Conservation (phyloP, 2,113 vertebrate species). For the Nanorana parkeri region DNA sequence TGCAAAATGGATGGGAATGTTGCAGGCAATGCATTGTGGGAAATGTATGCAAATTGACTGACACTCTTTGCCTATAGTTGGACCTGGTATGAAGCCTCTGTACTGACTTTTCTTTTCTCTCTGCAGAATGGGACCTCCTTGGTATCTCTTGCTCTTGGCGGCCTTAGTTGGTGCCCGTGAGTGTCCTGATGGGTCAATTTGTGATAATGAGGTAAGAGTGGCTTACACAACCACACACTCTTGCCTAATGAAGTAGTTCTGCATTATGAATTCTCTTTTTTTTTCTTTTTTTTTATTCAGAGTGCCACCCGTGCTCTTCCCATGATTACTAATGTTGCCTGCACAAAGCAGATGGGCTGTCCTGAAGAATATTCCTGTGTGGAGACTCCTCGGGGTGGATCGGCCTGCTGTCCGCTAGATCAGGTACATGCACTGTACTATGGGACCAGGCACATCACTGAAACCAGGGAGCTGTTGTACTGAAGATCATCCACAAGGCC, state of each 20-base stretch:
- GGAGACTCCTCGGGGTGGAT: constrained; percentile 2
- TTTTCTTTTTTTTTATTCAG: not conserved
- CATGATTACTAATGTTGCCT: constrained; percentile 23
- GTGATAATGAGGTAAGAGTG: constrained; percentile 14
- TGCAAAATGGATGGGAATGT: too few relatives aligned
- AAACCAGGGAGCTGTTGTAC: too few relatives aligned
- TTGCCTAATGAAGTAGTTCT: not conserved
- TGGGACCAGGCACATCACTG: too few relatives aligned
- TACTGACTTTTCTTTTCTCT: not conserved
- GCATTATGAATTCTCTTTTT: too few relatives aligned
- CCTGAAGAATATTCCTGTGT: constrained; percentile 49
- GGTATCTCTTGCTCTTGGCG: constrained; percentile 20
- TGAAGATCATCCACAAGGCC: too few relatives aligned
- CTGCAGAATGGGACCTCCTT: constrained; percentile 23
- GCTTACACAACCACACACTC: not conserved
- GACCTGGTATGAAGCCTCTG: too few relatives aligned
- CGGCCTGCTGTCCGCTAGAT: constrained; percentile 29
- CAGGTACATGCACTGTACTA: not conserved
- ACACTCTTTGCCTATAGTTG: too few relatives aligned
- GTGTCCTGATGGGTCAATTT: constrained; percentile 33
- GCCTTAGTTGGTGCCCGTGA: not conserved
- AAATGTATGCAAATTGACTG: too few relatives aligned
- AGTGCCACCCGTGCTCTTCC: constrained; percentile 16
- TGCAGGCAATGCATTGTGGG: too few relatives aligned
- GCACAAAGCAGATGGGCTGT: constrained; percentile 5